Percentiles rank a stretch among this genome's conserved stretches.
Conservation (phyloP, 2,888 invertebrate genomes). For the Ormyrus rosae region DNA sequence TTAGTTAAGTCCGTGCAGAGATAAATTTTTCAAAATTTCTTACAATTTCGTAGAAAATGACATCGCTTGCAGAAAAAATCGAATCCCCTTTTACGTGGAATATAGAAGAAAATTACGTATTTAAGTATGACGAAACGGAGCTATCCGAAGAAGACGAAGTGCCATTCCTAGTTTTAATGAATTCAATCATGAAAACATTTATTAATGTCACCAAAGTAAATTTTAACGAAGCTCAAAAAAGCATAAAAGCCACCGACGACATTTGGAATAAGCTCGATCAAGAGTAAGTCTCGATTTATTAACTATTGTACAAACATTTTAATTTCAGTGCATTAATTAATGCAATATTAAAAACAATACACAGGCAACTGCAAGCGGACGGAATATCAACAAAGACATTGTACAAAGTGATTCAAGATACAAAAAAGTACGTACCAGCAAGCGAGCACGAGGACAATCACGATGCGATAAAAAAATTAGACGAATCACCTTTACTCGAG, state of each 20-base stretch:
- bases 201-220: neutral
- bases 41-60: too few relatives aligned
- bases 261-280: neutral
- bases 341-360: too few relatives aligned
- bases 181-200: neutral
- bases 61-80: neutral
- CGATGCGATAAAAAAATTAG: neutral
- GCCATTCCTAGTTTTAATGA: neutral
- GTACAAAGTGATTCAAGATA: neutral
- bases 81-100: conserved; percentile 23
- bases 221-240: neutral
- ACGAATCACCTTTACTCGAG: neutral
- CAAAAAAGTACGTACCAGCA: neutral
- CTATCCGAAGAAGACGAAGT: neutral
- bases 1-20: too few relatives aligned
- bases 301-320: too few relatives aligned
- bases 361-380: neutral
- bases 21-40: too few relatives aligned
- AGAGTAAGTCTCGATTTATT: neutral
- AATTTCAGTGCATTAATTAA: too few relatives aligned
- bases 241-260: neutral
- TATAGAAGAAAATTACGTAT: neutral
- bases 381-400: neutral
- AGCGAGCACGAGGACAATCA: neutral
- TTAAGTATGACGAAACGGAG: neutral